Percentiles rank a stretch among this genome's conserved stretches.
Conservation (phyloP, 2,113 vertebrate genomes). For the Chrysemys picta region DNA sequence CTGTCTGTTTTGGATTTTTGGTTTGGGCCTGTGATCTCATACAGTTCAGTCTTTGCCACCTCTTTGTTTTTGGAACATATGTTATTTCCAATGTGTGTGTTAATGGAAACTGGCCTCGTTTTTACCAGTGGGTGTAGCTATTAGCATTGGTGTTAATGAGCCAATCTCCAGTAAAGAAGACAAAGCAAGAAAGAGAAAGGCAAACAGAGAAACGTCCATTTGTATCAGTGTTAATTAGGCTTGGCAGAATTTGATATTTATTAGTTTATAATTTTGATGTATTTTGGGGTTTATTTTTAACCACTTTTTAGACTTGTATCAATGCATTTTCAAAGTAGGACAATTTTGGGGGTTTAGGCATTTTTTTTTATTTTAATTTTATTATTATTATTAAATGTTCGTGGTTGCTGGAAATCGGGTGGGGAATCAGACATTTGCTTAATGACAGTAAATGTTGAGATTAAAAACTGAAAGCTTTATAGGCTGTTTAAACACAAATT, state of each 20-base stretch:
- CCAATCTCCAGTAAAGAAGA: neutral
- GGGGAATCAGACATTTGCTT: neutral
- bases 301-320: neutral
- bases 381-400: neutral
- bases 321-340: neutral
- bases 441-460: neutral
- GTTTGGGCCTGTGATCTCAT: neutral
- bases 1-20: neutral
- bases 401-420: neutral
- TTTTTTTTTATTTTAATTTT: neutral
- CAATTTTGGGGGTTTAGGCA: neutral
- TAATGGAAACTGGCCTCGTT: neutral
- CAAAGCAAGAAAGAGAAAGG: neutral
- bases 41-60: neutral
- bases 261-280: neutral
- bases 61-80: neutral
- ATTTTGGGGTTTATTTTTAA: neutral
- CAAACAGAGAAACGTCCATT: neutral
- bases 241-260: neutral
- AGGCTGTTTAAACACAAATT: neutral
- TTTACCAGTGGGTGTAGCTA: neutral
- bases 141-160: neutral
- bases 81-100: neutral
- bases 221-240: neutral
- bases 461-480: neutral